Conservation (phyloP, 92 coral and sea anemone genomes). For the Phenganax stokvisi region DNA sequence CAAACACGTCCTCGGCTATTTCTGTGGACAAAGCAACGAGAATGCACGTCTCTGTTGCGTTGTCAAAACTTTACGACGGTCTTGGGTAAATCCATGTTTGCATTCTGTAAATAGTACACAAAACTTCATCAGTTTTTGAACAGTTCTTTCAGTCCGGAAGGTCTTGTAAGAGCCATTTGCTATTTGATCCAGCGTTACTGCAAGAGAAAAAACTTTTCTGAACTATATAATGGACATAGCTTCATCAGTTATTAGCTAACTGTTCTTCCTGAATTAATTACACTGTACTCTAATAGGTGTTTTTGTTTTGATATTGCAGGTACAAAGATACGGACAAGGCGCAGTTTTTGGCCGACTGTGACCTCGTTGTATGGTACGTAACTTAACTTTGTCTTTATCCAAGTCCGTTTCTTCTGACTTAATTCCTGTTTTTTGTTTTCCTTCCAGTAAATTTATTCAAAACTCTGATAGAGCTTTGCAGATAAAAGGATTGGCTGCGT, state of each 20-base stretch:
- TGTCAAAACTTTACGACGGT: constrained; percentile 72
- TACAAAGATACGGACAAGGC: constrained; percentile 45
- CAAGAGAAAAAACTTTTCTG: not conserved
- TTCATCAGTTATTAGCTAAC: no score
- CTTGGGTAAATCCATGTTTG: constrained; percentile 54
- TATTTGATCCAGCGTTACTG: not conserved
- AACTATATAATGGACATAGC: not conserved
- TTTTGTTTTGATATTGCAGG: constrained; percentile 1
- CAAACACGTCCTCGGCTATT: constrained; percentile 46
- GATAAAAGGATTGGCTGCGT: constrained; percentile 74
- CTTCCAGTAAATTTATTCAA: constrained; percentile 65
- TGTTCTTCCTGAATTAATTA: not conserved
- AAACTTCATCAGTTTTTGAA: not conserved
- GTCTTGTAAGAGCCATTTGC: not conserved
- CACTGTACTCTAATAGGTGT: no score
- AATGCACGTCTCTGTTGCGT: constrained; percentile 89
- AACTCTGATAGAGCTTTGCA: constrained; percentile 59
- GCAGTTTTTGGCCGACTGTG: constrained; percentile 59
- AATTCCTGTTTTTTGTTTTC: not conserved
- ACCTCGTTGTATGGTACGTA: constrained; percentile 61
- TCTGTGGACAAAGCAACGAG: constrained; percentile 67
- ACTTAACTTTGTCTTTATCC: not conserved
- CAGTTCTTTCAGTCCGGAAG: not conserved
- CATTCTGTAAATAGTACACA: not conserved
- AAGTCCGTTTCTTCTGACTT: not conserved